phyloP scores from a whole-genome alignment of 1,140 invertebrate genomes.

The Zaprionus inermis region DNA sequence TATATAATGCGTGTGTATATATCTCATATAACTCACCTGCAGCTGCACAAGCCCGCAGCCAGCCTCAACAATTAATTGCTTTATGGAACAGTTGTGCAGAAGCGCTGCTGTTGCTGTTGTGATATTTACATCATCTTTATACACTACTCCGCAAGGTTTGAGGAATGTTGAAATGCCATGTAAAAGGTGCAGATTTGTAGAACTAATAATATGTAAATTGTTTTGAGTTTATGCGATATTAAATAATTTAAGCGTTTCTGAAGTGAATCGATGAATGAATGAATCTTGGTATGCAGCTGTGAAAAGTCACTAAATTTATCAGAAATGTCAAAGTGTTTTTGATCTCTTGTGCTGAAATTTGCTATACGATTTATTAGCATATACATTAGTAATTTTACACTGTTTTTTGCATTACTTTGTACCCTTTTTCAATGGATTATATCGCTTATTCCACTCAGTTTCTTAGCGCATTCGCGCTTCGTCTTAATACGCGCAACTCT shows the following conservation, averaged over 20 bases:
- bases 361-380: neutral
- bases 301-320: too few species aligned
- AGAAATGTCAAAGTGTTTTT: neutral
- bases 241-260: neutral
- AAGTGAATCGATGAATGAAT: too few species aligned
- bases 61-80: slow-evolving; percentile 55
- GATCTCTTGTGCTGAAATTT: neutral
- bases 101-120: slow-evolving; percentile 8
- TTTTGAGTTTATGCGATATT: too few species aligned
- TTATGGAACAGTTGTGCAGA: slow-evolving; percentile 39
- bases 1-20: slow-evolving; percentile 10
- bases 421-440: neutral
- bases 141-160: slow-evolving; percentile 7
- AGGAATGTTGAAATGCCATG: neutral
- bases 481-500: neutral
- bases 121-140: slow-evolving; percentile 40
- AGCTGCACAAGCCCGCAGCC: slow-evolving; percentile 42
- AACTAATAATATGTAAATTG: too few species aligned
- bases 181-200: neutral
- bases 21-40: slow-evolving; percentile 50
- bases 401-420: neutral
- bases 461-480: slow-evolving; percentile 12
- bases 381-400: neutral
- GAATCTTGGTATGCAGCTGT: too few species aligned
- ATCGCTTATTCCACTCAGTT: neutral